Conservation (phyloP, 2,888 invertebrate species). For the Koerneria pararmatus region DNA sequence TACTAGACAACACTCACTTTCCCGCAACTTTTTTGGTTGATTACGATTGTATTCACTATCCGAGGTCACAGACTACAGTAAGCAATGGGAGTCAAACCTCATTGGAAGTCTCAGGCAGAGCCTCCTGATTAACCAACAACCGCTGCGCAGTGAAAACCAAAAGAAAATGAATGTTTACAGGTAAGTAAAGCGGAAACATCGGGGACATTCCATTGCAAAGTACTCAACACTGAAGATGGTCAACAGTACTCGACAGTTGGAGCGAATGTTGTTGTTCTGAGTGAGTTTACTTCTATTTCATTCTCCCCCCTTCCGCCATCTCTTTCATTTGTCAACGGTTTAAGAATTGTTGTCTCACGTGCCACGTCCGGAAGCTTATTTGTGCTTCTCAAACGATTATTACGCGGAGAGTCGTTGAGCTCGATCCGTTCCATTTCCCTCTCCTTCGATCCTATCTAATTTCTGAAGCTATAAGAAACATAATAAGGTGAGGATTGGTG, state of each 20-base stretch:
- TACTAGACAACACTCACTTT: slow-evolving; percentile 68
- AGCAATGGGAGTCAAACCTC: not conserved
- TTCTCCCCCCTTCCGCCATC: not conserved
- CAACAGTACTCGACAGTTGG: slow-evolving; percentile 48
- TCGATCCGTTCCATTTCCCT: too few species aligned
- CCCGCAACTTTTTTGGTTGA: not conserved
- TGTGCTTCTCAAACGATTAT: too few species aligned
- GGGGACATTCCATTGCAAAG: slow-evolving; percentile 65
- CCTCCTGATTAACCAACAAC: not conserved
- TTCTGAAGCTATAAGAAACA: too few species aligned
- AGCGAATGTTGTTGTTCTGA: slow-evolving; percentile 54
- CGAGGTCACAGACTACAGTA: not conserved
- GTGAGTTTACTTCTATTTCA: slow-evolving; percentile 31
- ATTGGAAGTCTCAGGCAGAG: not conserved
- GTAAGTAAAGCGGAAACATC: slow-evolving; percentile 32
- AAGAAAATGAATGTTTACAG: slow-evolving; percentile 14
- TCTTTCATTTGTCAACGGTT: not conserved
- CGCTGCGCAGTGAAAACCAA: too few species aligned
- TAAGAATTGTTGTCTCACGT: too few species aligned
- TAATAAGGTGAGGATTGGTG: too few species aligned
- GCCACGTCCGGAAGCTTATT: too few species aligned
- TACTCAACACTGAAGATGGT: slow-evolving; percentile 73
- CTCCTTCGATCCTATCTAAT: too few species aligned
- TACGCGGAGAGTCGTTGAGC: too few species aligned
- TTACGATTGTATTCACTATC: not conserved